phyloP scores from a whole-genome alignment of 2,113 vertebrate species.

The Rhinolophus sinicus region DNA sequence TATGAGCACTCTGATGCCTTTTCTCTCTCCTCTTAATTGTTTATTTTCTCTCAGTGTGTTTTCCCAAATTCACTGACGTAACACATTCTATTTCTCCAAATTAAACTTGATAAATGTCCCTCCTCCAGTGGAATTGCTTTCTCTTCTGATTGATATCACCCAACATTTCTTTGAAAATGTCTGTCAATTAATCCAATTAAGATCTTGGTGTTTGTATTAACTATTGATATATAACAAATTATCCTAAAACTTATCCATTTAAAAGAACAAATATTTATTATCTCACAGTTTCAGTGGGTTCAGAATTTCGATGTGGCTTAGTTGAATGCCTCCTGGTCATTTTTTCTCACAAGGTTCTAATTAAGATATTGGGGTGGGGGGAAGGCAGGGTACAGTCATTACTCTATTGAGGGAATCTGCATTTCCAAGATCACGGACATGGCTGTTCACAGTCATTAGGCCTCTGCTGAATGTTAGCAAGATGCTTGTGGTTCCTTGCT shows the following conservation, averaged over 20 bases:
- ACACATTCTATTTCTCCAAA: not conserved
- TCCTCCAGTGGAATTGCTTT: not conserved
- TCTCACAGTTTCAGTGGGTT: not conserved
- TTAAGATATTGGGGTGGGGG: not conserved
- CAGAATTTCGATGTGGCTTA: not conserved
- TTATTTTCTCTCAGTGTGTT: not conserved
- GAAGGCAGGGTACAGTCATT: not conserved
- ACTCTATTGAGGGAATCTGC: not conserved
- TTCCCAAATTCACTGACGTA: not conserved
- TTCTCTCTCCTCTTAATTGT: not conserved
- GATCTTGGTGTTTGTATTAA: not conserved
- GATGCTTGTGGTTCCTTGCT: not conserved
- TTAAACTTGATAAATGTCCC: not conserved
- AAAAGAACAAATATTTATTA: not conserved
- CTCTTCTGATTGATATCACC: not conserved
- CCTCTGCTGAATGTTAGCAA: not conserved
- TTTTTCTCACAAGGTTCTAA: not conserved
- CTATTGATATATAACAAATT: not conserved
- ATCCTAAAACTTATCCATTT: not conserved
- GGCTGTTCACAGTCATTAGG: not conserved
- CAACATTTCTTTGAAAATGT: not conserved
- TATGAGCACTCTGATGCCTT: not conserved
- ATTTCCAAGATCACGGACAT: not conserved
- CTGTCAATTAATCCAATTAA: not conserved
- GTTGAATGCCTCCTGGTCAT: not conserved